Percentiles rank a stretch among this genome's conserved stretches.
phyloP scores from a whole-genome alignment of 2,888 invertebrate species.

The Autographa pulchrina region DNA sequence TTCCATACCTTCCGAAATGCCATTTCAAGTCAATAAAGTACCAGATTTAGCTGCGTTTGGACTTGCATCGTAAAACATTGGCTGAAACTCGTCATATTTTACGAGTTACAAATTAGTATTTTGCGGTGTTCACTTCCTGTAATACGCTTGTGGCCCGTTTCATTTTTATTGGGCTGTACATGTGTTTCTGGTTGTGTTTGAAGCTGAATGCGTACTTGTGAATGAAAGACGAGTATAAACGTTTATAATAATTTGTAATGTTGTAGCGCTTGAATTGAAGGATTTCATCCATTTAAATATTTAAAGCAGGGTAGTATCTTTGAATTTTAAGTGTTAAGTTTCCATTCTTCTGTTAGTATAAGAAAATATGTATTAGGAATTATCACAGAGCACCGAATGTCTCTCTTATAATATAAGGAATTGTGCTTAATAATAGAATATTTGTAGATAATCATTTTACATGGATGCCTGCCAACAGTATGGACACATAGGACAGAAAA shows the following conservation, averaged over 20 bases:
- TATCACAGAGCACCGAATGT: too few relatives aligned
- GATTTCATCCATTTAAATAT: too few relatives aligned
- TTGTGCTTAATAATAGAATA: not conserved
- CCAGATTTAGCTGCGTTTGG: conserved; percentile 29
- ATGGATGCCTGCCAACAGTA: too few relatives aligned
- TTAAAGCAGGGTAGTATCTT: too few relatives aligned
- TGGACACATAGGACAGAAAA: too few relatives aligned
- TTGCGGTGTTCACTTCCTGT: conserved; percentile 55
- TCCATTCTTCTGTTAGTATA: too few relatives aligned
- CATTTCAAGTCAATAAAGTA: conserved; percentile 43
- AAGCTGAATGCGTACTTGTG: not conserved
- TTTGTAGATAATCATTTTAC: too few relatives aligned
- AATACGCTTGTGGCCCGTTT: conserved; percentile 50
- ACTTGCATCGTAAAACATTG: conserved; percentile 42
- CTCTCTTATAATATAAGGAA: too few relatives aligned
- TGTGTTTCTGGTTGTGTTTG: conserved; percentile 24
- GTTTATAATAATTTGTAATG: too few relatives aligned
- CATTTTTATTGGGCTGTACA: conserved; percentile 51
- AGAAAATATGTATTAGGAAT: too few relatives aligned
- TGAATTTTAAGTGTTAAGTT: too few relatives aligned
- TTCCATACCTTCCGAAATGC: conserved; percentile 24
- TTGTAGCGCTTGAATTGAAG: too few relatives aligned
- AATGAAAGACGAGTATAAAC: not conserved
- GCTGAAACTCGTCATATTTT: conserved; percentile 44
- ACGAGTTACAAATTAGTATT: conserved; percentile 60